Base-by-base conservation (phyloP, 2,797 vertebrate species). In the Paratrypauchen microcephalus region DNA sequence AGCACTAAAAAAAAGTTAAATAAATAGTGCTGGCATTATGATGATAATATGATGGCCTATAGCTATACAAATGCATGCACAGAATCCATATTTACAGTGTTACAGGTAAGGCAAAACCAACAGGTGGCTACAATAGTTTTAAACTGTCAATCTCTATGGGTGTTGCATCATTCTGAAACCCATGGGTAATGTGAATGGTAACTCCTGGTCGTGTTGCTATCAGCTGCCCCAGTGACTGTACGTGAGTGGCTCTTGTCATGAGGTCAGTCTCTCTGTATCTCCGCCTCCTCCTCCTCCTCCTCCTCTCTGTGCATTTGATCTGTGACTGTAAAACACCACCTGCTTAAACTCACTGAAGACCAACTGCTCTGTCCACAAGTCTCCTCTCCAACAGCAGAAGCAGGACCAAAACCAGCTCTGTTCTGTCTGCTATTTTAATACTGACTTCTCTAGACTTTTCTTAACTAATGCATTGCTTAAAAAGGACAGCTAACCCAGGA, bases 391-490 rank as follows among this genome's bases (percentile, higher is more conserved):
- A 69, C 65, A 77, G 72, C 73, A 60, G 47, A 55, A 12, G 60
- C 57, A 59, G 12, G 32, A 32, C 50, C 6, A 65, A 69, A 5
- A 57, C 58, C 66, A 16, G n/a, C 55, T 57, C 0, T 57, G 26
- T 15, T 16, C 23, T 57, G 0, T 21, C n/a, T 21, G n/a, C n/a
- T 50, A 23, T 26, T n/a, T 57, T 16, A 15, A 57, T 69, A 80
- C 80, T 77, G 57, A 47, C 28, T 36, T 11, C 2, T 19, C 28
- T 19, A 36, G 69, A 63, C 71, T 65, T 45, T 73, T 67, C 70
- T 81, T 65, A 81, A 68, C 83, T 69, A 74, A 93, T 93, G 91
- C 91, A 93, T 65, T 89, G 84, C 75, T 78, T 94, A 65, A 93
- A 92, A 82, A 81, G 88, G 74, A 78, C 87, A 52, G 70, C 86